Evolutionary conservation across 1,140 invertebrate genomes (phyloP), one percentile per base, ranked within the genome.

Genomic region (Caenorhabditis remanei): DNA sequence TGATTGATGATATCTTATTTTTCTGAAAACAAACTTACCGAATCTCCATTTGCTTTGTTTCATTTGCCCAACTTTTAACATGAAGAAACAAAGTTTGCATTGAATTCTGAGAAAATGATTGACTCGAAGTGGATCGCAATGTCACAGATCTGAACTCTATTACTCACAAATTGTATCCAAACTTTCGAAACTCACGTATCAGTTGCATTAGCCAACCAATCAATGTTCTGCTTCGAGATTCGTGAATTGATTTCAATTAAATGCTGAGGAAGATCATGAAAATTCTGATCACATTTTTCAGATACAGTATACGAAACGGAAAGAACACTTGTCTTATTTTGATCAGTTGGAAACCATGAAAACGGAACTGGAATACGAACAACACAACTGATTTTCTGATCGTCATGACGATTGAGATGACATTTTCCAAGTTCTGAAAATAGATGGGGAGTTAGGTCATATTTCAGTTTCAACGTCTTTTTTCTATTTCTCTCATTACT

Each of bases 301-400:
- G 83, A 71, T 9, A 88, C 67, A 4, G 87, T 88, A 63, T 88
- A 82, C 3, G 86, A 87, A 8, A 87, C 85, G 32, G 75, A 71
- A 21, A 83, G 63, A 43, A 84, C 32, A 85, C 86, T 67, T 75
- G 88, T 63, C 50, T 56, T 40, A 58, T 87, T 89, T 16, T 85
- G 67, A 24, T 88, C 88, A 9, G 88, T 43, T 32, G 87, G 46
- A 19, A 89, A 89, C 88, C 88, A 89, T 41, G 83, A 79, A 53
- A 89, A 84, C 13, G 88, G 88, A 55, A 89, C 84, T n/a, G 90
- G 86, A 11, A 61, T 86, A 8, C 88, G 87, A 65, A 89, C 83
- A 9, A 89, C 84, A 55, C 88, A 89, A 61, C 53, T 85, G n/a
- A 24, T 48, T 56, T 67, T 83, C 16, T 56, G 41, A 41, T 82